phyloP scores from a whole-genome alignment of 2,797 vertebrate species.

The Hephaestus fuliginosus region DNA sequence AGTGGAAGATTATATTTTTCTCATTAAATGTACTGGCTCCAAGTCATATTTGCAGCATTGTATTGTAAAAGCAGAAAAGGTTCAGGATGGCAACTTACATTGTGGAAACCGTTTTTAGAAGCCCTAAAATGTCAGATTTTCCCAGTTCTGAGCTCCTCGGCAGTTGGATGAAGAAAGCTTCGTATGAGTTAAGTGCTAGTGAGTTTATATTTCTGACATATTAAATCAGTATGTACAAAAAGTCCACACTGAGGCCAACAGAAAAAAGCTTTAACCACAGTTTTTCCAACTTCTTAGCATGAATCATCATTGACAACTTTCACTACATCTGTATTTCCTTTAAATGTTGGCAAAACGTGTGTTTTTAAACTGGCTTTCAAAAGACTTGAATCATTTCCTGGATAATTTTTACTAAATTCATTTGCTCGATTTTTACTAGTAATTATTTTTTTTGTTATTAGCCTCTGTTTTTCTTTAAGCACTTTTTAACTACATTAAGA shows the following conservation, averaged over 20 bases:
- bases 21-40: background rate
- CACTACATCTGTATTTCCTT: background rate
- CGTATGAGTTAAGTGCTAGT: background rate
- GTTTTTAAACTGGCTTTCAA: background rate
- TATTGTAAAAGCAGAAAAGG: background rate
- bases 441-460: too few species aligned
- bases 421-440: background rate
- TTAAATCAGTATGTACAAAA: background rate
- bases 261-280: background rate
- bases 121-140: background rate
- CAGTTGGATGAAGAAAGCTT: background rate
- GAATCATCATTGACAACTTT: background rate
- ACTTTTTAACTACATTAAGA: background rate
- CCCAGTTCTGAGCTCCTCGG: background rate
- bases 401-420: background rate
- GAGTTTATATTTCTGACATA: slow-evolving; percentile 12
- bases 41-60: background rate
- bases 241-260: background rate
- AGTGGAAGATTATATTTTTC: background rate
- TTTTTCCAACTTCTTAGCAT: background rate
- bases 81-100: background rate
- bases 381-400: background rate
- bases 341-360: background rate
- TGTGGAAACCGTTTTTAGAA: background rate
- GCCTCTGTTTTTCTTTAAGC: background rate